Percentiles rank a stretch among this genome's conserved stretches.
phyloP scores from a whole-genome alignment of 37 sponge, comb jelly and placozoan species.

The Eunapius fragilis region DNA sequence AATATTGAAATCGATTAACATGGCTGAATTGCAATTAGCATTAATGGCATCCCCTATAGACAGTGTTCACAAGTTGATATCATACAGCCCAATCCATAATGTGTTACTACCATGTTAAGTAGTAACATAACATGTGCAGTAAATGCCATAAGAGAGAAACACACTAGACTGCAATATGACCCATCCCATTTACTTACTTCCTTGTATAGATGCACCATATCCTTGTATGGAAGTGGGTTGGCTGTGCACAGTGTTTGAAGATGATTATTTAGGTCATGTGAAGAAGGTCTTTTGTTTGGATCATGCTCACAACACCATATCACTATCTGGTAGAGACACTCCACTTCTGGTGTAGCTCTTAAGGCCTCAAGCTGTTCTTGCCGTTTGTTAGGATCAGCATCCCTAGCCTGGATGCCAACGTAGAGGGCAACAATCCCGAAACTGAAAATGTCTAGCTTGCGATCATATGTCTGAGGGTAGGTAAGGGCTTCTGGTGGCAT shows the following conservation, averaged over 20 bases:
- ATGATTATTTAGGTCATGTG: neutral
- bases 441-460: slow-evolving; percentile 30
- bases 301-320: neutral
- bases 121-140: too few relatives aligned
- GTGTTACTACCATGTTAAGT: too few relatives aligned
- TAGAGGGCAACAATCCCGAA: neutral
- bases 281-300: neutral
- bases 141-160: too few relatives aligned
- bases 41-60: too few relatives aligned
- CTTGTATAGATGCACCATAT: neutral
- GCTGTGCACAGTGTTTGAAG: neutral
- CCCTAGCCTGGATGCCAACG: neutral
- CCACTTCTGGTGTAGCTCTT: neutral
- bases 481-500: slow-evolving; percentile 36
- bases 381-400: neutral
- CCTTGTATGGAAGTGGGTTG: neutral
- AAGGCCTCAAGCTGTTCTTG: neutral
- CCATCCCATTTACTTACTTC: neutral
- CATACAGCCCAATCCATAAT: too few relatives aligned
- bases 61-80: too few relatives aligned
- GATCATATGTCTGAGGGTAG: neutral
- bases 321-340: neutral
- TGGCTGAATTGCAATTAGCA: too few relatives aligned
- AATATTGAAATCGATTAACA: too few relatives aligned
- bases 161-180: too few relatives aligned